Base-by-base conservation (phyloP, 2,113 vertebrate genomes). In the Arvicanthis niloticus region DNA sequence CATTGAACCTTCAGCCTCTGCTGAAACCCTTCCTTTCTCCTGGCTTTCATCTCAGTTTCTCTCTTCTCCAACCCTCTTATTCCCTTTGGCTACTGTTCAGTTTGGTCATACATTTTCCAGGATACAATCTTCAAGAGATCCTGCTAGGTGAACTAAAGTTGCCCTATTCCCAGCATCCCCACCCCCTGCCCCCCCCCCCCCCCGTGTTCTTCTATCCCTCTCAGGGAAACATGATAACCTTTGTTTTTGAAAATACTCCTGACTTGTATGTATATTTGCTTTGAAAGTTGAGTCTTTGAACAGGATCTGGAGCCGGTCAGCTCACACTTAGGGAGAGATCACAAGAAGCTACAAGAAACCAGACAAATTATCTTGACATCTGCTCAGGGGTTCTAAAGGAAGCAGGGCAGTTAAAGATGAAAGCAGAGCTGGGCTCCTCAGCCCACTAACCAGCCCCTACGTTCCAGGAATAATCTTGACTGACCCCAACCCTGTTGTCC, bases 241-340 rank as follows among this genome's bases (percentile, higher is more conserved):
- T 95, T 97, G 58, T 98, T 97, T 97, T 97, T 22, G 0, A 93
- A 98, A 96, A 94, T 91, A 95, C 91, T 85, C 90, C 94, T 75
- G 94, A 85, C 94, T 94, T 85, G 75, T 92, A 68, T 96, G 93
- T 96, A 37, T 58, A 91, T 97, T 97, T 93, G 92, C 91, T 95
- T 98, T 98, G 97, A 96, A 97, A 98, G 98, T 91, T 1, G n/a
- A 96, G 81, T 77, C 86, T 95, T 93, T 97, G 84, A 97, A 98
- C 97, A 97, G 91, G 96, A 98, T 96, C 58, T 26, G 56, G 51
- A 68, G 91, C 62, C 92, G 96, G 93, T 29, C 90, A 85, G 81
- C n/a, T 95, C 96, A 62, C 87, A 96, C 76, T 94, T 84, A 78
- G 94, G 82, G 88, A 97, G 12, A 97, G 78, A 96, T 95, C 96